Base-by-base conservation (phyloP, 2,888 invertebrate genomes). In the Andrena flavipes region DNA sequence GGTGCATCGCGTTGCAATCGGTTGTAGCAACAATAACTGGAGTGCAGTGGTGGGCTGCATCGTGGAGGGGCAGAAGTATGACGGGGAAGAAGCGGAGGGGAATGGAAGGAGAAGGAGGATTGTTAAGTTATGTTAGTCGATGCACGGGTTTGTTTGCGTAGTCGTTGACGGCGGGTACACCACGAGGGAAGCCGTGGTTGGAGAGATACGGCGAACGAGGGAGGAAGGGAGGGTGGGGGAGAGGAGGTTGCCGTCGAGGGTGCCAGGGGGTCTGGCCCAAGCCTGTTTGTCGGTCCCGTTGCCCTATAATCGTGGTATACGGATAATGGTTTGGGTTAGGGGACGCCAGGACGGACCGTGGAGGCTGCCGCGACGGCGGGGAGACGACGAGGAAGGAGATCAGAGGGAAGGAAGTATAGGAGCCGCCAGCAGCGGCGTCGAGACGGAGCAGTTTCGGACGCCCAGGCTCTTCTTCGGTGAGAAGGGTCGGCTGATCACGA, bases 291-390 rank as follows among this genome's bases (percentile, higher is more conserved):
- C 89, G 91, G 88, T 86, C 84, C 88, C 86, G 91, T 91, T 90
- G 91, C 91, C 89, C 91, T 91, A 90, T 91, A 91, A 91, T 91
- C 90, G 91, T 77, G 84, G 86, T 88, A 85, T 84, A 87, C 87
- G 84, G 90, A 90, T 91, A 91, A 91, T 91, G 90, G 88, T 87
- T 87, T 77, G 90, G 84, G 89, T 88, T 84, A 84, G 84, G 86
- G 84, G 85, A 87, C 89, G 88, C 80, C 84, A 73, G 80, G 72
- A 76, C 70, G 74, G 72, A 59, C 59, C 35, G 65, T 42, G 42
- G 42, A 59, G 76, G 59, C 70, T 73, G 63, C n/a, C 73, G 51
- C 26, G 69, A 35, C 35, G 56, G 29, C 30, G 76, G 51, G 71
- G 65, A 78, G 68, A 33, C 63, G 70, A 35, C 20, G 73, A 69